A percentile compares a stretch with the other conserved stretches of the same genome.
phyloP scores from a whole-genome alignment of 1,140 invertebrate species.

The Araneus ventricosus region DNA sequence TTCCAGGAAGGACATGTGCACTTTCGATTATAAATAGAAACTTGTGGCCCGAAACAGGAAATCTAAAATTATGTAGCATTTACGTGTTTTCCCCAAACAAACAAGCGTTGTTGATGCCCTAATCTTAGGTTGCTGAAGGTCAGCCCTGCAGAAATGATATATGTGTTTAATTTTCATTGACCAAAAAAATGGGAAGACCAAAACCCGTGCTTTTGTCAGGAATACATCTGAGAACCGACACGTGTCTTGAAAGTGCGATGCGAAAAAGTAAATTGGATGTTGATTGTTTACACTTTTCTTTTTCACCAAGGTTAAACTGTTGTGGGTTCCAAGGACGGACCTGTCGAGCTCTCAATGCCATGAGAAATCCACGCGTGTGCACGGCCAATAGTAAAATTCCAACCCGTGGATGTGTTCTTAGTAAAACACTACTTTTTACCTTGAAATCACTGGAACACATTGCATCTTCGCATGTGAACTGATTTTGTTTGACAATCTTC shows the following conservation, averaged over 20 bases:
- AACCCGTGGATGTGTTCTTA: too few relatives aligned
- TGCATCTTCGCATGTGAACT: background rate
- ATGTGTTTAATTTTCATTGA: background rate
- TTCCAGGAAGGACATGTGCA: too few relatives aligned
- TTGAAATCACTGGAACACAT: background rate
- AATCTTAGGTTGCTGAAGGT: background rate
- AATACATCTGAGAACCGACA: background rate
- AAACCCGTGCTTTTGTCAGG: background rate
- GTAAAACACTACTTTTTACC: background rate
- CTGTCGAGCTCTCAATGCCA: background rate
- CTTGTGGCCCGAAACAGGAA: too few relatives aligned
- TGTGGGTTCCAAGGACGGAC: slow-evolving; percentile 43
- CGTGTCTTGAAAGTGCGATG: background rate
- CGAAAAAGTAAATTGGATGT: slow-evolving; percentile 20
- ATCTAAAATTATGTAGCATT: too few relatives aligned
- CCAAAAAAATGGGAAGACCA: background rate
- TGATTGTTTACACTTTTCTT: slow-evolving; percentile 50
- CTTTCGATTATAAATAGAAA: too few relatives aligned
- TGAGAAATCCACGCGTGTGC: background rate
- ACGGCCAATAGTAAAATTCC: background rate
- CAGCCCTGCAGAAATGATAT: background rate
- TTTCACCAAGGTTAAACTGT: slow-evolving; percentile 46
- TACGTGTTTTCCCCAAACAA: background rate
- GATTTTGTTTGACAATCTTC: background rate
- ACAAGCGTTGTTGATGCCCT: background rate